Conservation (phyloP, 1,140 invertebrate species). For the Tetramorium simillimum region DNA sequence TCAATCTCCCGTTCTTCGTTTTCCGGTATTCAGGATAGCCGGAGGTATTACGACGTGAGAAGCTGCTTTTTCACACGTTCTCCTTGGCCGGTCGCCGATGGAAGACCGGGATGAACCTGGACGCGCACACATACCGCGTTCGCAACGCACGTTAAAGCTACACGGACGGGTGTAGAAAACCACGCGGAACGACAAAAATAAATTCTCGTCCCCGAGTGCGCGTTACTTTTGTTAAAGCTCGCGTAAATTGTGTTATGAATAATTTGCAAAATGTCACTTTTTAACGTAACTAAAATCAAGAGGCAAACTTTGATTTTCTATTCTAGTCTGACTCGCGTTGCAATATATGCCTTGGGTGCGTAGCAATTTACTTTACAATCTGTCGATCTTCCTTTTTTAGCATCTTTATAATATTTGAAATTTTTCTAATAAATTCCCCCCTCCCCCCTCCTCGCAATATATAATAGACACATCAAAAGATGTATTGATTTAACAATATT, state of each 20-base stretch:
- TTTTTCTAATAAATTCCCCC: neutral
- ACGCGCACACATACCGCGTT: neutral
- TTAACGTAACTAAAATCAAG: neutral
- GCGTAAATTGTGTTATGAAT: no score
- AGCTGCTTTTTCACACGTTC: constrained; percentile 68
- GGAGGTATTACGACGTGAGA: constrained; percentile 58
- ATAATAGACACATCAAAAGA: neutral
- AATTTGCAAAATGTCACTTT: neutral
- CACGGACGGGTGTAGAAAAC: neutral
- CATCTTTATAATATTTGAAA: neutral
- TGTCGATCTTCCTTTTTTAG: neutral
- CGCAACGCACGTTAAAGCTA: constrained; percentile 6
- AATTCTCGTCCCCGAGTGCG: neutral
- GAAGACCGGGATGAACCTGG: constrained; percentile 68
- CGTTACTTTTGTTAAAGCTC: neutral
- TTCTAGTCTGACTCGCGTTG: neutral
- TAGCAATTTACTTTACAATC: neutral
- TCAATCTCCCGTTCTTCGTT: constrained; percentile 55
- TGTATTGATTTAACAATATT: neutral
- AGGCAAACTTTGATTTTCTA: neutral
- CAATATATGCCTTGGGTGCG: neutral
- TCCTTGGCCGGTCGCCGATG: constrained; percentile 61
- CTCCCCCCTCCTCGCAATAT: no score
- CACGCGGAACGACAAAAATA: neutral
- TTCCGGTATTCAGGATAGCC: constrained; percentile 56